Conservation (phyloP, 1,140 invertebrate genomes). For the Eriocheir sinensis region DNA sequence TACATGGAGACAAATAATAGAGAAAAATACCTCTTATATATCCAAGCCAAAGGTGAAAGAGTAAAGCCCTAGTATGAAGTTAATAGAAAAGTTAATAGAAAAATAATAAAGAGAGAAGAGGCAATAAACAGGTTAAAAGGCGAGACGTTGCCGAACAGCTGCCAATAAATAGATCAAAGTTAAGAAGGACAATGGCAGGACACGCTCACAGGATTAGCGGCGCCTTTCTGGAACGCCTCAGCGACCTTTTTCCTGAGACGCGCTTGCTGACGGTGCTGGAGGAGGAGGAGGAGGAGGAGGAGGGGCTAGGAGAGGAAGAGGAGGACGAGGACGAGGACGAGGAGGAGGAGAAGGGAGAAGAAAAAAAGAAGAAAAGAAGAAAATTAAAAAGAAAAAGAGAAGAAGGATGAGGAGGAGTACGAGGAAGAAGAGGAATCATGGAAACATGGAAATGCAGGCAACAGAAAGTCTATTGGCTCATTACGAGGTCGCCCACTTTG, state of each 20-base stretch:
- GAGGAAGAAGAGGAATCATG: too few species aligned
- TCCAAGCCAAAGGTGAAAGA: too few species aligned
- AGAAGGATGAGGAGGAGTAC: not conserved
- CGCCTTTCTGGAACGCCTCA: not conserved
- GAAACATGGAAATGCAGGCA: too few species aligned
- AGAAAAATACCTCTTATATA: too few species aligned
- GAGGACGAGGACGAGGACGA: not conserved
- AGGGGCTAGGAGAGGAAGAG: not conserved
- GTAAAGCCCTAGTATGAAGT: too few species aligned
- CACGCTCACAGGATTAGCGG: not conserved
- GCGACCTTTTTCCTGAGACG: not conserved
- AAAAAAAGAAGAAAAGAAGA: too few species aligned
- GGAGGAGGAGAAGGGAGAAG: not conserved
- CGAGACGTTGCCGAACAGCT: too few species aligned
- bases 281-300: not conserved
- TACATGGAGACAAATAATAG: too few species aligned
- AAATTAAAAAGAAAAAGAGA: too few species aligned
- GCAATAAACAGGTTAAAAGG: not conserved
- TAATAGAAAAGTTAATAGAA: too few species aligned
- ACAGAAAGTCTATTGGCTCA: too few species aligned
- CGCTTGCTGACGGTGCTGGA: not conserved
- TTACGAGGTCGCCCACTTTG: too few species aligned
- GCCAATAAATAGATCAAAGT: not conserved
- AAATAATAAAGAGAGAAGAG: not conserved
- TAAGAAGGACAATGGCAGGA: not conserved